A percentile compares a stretch with the other conserved stretches of the same genome.
phyloP scores from a whole-genome alignment of 2,797 vertebrate genomes.

The Crenichthys baileyi region DNA sequence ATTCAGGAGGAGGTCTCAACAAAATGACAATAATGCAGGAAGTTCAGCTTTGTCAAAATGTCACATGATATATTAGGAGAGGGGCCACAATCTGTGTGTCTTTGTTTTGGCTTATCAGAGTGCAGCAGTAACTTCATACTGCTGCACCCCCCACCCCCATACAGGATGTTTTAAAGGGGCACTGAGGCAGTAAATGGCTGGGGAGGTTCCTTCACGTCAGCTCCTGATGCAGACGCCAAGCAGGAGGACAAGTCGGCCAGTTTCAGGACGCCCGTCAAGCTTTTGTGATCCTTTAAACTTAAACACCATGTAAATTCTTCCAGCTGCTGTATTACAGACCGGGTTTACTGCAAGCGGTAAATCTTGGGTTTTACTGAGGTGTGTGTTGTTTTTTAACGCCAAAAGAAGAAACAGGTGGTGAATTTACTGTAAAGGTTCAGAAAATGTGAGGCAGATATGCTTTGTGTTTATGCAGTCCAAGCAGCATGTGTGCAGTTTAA shows the following conservation, averaged over 20 bases:
- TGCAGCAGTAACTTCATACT: constrained; percentile 62
- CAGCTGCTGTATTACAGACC: constrained; percentile 65
- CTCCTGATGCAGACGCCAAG: constrained; percentile 38
- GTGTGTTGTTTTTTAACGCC: constrained; percentile 19
- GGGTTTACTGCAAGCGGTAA: constrained; percentile 50
- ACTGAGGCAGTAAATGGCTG: constrained; percentile 70
- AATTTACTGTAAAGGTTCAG: constrained; percentile 27
- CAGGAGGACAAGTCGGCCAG: constrained; percentile 29
- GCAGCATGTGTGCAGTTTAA: not conserved
- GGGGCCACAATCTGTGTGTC: constrained; percentile 61
- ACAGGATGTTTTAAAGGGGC: constrained; percentile 60
- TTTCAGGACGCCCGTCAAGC: constrained; percentile 37
- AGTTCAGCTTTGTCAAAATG: constrained; percentile 65
- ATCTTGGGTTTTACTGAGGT: constrained; percentile 49
- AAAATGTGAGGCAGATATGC: constrained; percentile 1
- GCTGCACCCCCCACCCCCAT: constrained; percentile 6
- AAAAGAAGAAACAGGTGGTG: constrained; percentile 57
- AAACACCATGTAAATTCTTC: constrained; percentile 53
- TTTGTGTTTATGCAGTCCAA: not conserved
- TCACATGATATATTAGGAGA: constrained; percentile 66
- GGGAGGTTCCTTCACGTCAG: constrained; percentile 55
- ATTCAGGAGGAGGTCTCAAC: constrained; percentile 55
- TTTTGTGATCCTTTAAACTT: constrained; percentile 50
- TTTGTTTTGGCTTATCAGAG: constrained; percentile 79
- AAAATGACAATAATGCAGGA: constrained; percentile 65